phyloP scores from a whole-genome alignment of 37 sponge, comb jelly and placozoan species.

The Bolinopsis microptera region DNA sequence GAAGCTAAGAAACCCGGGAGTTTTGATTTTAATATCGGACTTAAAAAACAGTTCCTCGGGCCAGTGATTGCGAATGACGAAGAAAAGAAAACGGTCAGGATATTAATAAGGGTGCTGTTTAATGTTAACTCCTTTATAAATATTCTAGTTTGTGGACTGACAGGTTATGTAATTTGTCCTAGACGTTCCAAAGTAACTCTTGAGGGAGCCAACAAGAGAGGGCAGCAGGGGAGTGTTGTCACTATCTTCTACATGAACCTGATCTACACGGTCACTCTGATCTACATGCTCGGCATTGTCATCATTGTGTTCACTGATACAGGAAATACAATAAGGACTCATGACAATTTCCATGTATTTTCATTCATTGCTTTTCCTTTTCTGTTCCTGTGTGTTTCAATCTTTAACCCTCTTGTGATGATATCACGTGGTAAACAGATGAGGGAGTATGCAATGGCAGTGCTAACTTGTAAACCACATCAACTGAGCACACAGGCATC shows the following conservation, averaged over 20 bases:
- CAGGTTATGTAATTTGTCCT: background rate
- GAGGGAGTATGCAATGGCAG: background rate
- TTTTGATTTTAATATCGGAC: background rate
- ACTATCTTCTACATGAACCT: background rate
- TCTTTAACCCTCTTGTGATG: background rate
- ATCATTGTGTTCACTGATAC: background rate
- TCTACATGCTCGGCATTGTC: background rate
- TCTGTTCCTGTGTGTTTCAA: background rate
- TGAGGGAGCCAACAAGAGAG: background rate
- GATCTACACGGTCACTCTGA: background rate
- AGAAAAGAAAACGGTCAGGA: background rate
- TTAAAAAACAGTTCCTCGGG: background rate
- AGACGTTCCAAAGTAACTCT: background rate
- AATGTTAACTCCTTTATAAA: background rate
- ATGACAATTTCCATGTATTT: background rate
- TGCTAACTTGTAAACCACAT: too few relatives aligned
- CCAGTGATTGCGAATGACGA: too few relatives aligned
- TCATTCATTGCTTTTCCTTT: background rate
- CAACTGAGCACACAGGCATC: too few relatives aligned
- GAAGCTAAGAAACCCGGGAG: background rate
- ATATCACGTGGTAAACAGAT: background rate
- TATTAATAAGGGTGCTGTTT: background rate
- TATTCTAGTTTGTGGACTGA: background rate
- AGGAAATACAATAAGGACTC: background rate
- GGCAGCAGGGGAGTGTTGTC: background rate